Evolutionary conservation across 1,140 invertebrate species (phyloP).

Genomic region (Drosophila parabipectinata): DNA sequence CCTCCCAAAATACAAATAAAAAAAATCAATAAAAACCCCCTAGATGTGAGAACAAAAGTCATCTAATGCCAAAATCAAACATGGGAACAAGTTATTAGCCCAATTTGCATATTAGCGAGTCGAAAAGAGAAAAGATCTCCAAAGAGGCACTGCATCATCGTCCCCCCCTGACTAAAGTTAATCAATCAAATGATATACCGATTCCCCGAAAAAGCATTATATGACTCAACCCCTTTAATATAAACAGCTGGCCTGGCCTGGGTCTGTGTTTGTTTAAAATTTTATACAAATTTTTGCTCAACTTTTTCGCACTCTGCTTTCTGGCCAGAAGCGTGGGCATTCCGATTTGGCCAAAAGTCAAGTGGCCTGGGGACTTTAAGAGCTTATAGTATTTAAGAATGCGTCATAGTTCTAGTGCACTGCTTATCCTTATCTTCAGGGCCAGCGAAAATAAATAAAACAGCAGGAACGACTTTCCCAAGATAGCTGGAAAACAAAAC

Average conservation of each 20-base stretch:
- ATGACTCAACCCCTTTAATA: constrained; percentile 17
- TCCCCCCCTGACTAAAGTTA: constrained; percentile 20
- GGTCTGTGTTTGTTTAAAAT: constrained; percentile 40
- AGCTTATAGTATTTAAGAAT: constrained; percentile 1
- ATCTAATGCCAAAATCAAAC: constrained; percentile 56
- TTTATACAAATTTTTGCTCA: constrained; percentile 25
- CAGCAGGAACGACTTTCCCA: not conserved
- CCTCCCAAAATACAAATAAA: constrained; percentile 51
- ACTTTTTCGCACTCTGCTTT: constrained; percentile 48
- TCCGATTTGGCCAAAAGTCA: constrained; percentile 58
- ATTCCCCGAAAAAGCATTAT: constrained; percentile 16
- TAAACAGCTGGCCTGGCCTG: constrained; percentile 1
- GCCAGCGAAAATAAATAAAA: constrained; percentile 16
- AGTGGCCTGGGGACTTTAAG: constrained; percentile 28
- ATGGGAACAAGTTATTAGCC: constrained; percentile 72
- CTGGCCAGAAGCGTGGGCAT: constrained; percentile 43
- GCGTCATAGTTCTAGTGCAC: constrained; percentile 48
- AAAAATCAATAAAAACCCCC: constrained; percentile 71
- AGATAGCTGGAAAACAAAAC: not conserved
- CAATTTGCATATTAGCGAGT: constrained; percentile 58
- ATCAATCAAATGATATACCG: constrained; percentile 24
- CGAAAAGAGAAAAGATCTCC: constrained; percentile 6
- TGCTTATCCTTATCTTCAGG: constrained; percentile 53
- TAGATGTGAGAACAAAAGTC: constrained; percentile 56
- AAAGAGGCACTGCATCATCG: constrained; percentile 5